These are phyloP conservation scores for Acanthosepion esculentum DNA, from an alignment of 2,888 invertebrate species.

Conservation along the genomic window DNA sequence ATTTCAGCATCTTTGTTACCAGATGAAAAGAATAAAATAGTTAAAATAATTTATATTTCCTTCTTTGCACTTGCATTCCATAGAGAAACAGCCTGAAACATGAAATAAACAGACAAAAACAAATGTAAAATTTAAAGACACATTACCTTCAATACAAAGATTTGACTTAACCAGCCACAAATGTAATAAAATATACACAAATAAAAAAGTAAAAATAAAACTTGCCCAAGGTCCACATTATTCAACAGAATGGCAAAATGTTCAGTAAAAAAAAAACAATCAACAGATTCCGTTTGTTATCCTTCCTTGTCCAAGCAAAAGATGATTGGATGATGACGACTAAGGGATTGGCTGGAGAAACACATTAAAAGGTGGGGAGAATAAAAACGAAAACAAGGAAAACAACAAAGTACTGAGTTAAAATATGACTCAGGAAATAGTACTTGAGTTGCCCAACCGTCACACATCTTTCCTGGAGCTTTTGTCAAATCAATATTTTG, in stretches of 20 bases:
- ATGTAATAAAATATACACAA: neutral
- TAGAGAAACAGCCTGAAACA: no score
- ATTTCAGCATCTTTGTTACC: neutral
- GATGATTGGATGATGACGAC: neutral
- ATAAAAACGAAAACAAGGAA: neutral
- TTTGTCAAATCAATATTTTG: neutral
- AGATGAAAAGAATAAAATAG: neutral
- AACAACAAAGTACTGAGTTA: neutral
- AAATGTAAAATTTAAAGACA: neutral
- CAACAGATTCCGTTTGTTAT: neutral
- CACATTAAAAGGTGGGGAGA: neutral
- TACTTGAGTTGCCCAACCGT: neutral
- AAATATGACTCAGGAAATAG: neutral
- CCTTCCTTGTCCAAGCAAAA: neutral
- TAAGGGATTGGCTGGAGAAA: neutral
- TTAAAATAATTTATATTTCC: neutral
- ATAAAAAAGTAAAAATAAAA: neutral
- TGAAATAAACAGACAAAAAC: neutral
- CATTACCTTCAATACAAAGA: neutral
- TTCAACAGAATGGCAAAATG: neutral
- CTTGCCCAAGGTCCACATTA: neutral
- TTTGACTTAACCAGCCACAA: neutral
- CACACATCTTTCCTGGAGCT: neutral
- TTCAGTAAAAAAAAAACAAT: neutral
- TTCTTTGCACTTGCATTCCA: neutral